These are phyloP conservation scores for Nesospiza acunhae DNA, from an alignment of 2,113 vertebrate genomes.

Conservation along the genomic window DNA sequence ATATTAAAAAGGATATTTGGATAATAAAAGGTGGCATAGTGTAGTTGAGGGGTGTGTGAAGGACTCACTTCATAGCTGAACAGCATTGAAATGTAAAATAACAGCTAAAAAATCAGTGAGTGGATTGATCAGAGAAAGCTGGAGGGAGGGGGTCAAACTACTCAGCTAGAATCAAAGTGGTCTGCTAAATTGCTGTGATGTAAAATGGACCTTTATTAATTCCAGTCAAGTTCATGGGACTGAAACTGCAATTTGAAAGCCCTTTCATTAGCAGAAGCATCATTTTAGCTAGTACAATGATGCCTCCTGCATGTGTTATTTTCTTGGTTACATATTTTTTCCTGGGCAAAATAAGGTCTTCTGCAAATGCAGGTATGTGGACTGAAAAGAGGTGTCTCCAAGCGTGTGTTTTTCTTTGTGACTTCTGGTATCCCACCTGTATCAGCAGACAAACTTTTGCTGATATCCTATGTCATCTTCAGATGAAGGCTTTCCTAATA, in stretches of 20 bases:
- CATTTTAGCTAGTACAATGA: not conserved
- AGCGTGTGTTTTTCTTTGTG: not conserved
- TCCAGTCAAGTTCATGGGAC: not conserved
- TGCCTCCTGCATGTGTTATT: not conserved
- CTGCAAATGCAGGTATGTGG: not conserved
- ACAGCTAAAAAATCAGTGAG: not conserved
- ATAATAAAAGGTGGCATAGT: accelerated
- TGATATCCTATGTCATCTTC: not conserved
- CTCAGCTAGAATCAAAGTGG: not conserved
- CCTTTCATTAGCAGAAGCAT: not conserved
- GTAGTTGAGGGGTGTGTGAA: not conserved
- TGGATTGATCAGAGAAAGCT: not conserved
- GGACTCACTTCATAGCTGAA: not conserved
- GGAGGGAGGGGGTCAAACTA: not conserved
- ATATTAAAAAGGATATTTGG: too few species aligned
- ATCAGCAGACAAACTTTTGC: not conserved
- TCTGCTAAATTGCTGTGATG: not conserved
- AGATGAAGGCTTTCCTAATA: not conserved
- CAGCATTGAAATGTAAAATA: not conserved
- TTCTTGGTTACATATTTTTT: not conserved
- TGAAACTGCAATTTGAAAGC: not conserved
- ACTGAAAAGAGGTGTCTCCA: not conserved
- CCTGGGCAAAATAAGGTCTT: not conserved
- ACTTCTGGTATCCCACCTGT: not conserved
- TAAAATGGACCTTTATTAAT: not conserved